Evolutionary conservation across 2,797 vertebrate genomes (phyloP).

Genomic region (Rhinophrynus dorsalis): DNA sequence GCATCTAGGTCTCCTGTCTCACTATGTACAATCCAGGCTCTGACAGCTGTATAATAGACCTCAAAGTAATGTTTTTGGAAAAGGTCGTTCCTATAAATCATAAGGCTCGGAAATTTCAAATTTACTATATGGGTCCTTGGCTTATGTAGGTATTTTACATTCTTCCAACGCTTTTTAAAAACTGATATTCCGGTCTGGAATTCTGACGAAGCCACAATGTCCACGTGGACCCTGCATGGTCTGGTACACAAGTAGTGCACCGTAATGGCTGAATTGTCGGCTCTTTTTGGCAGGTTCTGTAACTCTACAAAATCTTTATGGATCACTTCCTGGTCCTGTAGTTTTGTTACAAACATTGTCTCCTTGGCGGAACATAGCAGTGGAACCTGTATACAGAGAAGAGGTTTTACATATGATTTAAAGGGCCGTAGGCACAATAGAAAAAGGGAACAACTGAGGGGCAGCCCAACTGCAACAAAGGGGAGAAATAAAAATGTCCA

Average conservation of each 20-base stretch:
- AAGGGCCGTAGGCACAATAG: too few relatives aligned
- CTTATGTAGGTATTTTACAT: conserved; percentile 59
- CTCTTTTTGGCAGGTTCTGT: conserved; percentile 71
- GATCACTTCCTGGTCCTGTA: conserved; percentile 42
- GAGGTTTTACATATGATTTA: too few relatives aligned
- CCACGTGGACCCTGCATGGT: conserved; percentile 78
- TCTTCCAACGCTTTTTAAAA: conserved; percentile 83
- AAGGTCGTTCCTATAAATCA: conserved; percentile 76
- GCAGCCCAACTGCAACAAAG: too few relatives aligned
- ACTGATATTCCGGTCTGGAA: conserved; percentile 72
- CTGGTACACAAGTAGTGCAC: conserved; percentile 80
- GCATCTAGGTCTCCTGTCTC: conserved; percentile 11
- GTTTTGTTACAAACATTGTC: conserved; percentile 58
- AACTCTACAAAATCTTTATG: conserved; percentile 77
- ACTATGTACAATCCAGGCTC: conserved; percentile 76
- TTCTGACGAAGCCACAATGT: conserved; percentile 77
- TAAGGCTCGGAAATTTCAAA: conserved; percentile 77
- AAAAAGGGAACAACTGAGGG: too few relatives aligned
- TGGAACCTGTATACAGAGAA: conserved; percentile 65
- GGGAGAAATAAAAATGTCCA: too few relatives aligned
- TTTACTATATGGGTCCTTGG: conserved; percentile 66
- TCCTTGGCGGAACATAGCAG: conserved; percentile 58
- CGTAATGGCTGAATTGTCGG: conserved; percentile 72
- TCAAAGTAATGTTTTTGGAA: conserved; percentile 73
- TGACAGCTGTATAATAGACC: conserved; percentile 71